Evolutionary conservation across 2,113 vertebrate genomes (phyloP).

Genomic region (Amphiprion ocellaris): DNA sequence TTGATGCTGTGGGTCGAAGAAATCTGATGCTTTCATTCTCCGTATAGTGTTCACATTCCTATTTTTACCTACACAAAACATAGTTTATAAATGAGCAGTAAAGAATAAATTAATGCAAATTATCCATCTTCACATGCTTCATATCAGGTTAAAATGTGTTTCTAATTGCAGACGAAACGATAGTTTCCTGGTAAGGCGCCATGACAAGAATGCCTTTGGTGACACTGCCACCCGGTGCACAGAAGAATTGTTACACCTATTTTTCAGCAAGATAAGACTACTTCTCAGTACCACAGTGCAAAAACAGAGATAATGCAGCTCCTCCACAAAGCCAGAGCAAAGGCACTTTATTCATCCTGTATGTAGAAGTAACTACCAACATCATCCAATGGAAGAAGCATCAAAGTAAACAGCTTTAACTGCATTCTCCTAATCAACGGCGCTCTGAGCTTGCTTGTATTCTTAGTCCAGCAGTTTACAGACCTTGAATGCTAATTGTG

Average conservation of each 20-base stretch:
- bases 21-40: constrained; percentile 10
- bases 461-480: constrained; percentile 51
- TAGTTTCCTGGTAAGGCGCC: constrained; percentile 8
- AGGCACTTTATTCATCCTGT: not conserved
- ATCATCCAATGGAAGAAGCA: not conserved
- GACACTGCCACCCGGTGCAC: constrained; percentile 77
- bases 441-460: constrained; percentile 32
- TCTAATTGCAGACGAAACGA: constrained; percentile 13
- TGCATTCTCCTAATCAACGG: constrained; percentile 24
- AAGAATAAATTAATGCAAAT: not conserved
- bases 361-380: not conserved
- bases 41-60: constrained; percentile 1
- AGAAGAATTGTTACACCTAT: not conserved
- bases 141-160: constrained; percentile 11
- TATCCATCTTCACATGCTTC: constrained; percentile 1
- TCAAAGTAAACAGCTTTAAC: not conserved
- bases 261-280: not conserved
- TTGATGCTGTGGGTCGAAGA: constrained; percentile 13
- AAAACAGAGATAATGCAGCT: constrained; percentile 22
- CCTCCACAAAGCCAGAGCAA: not conserved
- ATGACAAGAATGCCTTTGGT: constrained; percentile 44
- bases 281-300: not conserved
- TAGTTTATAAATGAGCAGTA: not conserved
- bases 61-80: not conserved
- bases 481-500: constrained; percentile 68